phyloP scores from a whole-genome alignment of 2,797 vertebrate species.

The Anomalospiza imberbis region DNA sequence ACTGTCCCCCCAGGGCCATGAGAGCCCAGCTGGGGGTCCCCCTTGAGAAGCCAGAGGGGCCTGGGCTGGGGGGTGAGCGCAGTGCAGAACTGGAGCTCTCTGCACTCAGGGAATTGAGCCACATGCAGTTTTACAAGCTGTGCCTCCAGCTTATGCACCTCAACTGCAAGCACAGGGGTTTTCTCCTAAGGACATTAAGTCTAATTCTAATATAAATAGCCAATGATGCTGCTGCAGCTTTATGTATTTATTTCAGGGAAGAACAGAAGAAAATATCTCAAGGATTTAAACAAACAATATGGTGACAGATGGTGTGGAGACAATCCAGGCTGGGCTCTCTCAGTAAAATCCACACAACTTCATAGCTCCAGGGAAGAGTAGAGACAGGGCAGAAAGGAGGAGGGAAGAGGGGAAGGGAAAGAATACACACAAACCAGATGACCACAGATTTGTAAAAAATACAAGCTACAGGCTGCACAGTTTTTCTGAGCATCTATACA shows the following conservation, averaged over 20 bases:
- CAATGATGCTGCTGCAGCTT: constrained; percentile 11
- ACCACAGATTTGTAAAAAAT: background rate
- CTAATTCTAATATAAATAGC: constrained; percentile 30
- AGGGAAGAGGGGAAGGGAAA: background rate
- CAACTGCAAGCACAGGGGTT: background rate
- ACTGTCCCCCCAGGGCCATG: accelerated
- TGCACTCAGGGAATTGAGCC: background rate
- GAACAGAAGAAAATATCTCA: constrained; percentile 24
- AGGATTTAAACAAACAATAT: constrained; percentile 52
- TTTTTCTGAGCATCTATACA: background rate
- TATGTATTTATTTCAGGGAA: constrained; percentile 19
- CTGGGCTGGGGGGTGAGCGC: accelerated
- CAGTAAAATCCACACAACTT: constrained; percentile 34
- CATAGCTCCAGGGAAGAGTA: background rate
- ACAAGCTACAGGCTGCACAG: background rate
- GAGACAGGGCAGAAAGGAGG: background rate
- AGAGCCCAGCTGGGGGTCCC: background rate
- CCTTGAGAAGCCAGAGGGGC: background rate
- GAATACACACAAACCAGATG: background rate
- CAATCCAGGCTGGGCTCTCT: constrained; percentile 37
- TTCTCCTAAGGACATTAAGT: background rate
- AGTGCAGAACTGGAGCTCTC: background rate
- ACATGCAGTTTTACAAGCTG: background rate
- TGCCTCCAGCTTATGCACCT: background rate
- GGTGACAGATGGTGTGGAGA: constrained; percentile 56